Evolutionary conservation across 2,113 vertebrate genomes (phyloP).

Genomic region (Macquaria australasica): DNA sequence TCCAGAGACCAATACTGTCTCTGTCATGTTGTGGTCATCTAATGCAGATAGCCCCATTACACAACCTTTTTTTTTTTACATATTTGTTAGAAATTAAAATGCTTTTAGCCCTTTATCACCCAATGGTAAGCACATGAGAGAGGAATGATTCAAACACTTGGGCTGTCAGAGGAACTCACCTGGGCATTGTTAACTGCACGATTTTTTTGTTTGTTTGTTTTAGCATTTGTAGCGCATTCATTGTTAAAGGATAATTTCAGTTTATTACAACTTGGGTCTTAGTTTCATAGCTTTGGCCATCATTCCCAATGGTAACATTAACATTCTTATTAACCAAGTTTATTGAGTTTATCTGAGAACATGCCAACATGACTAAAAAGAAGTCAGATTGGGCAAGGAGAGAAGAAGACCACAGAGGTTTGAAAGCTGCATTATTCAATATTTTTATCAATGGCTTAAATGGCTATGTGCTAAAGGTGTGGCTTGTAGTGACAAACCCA

Average conservation of each 20-base stretch:
- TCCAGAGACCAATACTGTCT: conserved; percentile 30
- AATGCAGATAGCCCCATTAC: conserved; percentile 31
- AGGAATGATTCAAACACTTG: conserved; percentile 17
- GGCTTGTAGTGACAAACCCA: neutral
- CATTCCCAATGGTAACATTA: neutral
- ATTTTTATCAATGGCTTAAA: neutral
- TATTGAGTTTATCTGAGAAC: neutral
- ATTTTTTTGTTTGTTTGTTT: neutral
- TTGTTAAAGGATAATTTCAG: neutral
- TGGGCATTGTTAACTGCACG: neutral
- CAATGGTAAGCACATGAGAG: conserved; percentile 7
- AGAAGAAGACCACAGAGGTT: neutral
- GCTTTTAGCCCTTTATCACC: conserved; percentile 19
- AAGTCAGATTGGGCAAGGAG: neutral
- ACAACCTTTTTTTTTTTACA: conserved; percentile 7
- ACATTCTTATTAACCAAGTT: neutral
- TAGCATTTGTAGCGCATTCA: neutral
- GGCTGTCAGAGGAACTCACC: conserved; percentile 9
- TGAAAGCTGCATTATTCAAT: conserved; percentile 1
- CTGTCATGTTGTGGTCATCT: conserved; percentile 64
- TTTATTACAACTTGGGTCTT: neutral
- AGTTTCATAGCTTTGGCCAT: neutral
- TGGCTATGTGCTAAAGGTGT: neutral
- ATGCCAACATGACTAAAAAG: neutral
- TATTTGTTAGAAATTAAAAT: conserved; percentile 33